Conservation (phyloP, 2,888 invertebrate species). For the Drosophila emarginata region DNA sequence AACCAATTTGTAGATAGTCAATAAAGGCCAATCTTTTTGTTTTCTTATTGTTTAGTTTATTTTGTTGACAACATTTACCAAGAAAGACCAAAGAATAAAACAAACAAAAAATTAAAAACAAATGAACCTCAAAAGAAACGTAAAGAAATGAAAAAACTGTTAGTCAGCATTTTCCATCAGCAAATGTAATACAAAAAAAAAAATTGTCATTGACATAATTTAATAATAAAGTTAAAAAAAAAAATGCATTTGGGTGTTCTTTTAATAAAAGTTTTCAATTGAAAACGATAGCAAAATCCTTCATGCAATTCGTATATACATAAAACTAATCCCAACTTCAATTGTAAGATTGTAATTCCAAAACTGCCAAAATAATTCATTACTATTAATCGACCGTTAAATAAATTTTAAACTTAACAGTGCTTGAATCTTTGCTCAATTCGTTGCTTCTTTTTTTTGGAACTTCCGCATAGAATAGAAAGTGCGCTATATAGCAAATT, state of each 20-base stretch:
- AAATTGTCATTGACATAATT: slow-evolving; percentile 2
- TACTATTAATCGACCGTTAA: too few relatives aligned
- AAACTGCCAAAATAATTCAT: too few relatives aligned
- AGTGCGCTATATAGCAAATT: too few relatives aligned
- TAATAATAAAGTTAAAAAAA: not conserved
- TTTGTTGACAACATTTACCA: not conserved
- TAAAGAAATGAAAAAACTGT: slow-evolving; percentile 3
- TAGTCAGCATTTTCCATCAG: not conserved
- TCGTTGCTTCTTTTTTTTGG: too few relatives aligned
- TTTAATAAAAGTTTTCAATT: not conserved
- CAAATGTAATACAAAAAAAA: not conserved
- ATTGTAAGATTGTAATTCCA: too few relatives aligned
- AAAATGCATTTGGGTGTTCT: not conserved
- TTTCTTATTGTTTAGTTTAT: not conserved
- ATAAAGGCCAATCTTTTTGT: slow-evolving; percentile 10
- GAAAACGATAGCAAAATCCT: not conserved
- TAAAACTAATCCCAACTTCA: too few relatives aligned
- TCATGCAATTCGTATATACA: not conserved
- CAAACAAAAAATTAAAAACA: not conserved
- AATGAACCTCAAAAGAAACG: not conserved
- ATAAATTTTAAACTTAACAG: too few relatives aligned
- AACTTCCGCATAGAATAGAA: too few relatives aligned
- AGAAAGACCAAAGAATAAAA: not conserved
- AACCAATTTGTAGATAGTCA: not conserved
- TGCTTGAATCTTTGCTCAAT: too few relatives aligned